Conservation (phyloP, 2,797 vertebrate genomes). For the Melanotaenia trifasciata region DNA sequence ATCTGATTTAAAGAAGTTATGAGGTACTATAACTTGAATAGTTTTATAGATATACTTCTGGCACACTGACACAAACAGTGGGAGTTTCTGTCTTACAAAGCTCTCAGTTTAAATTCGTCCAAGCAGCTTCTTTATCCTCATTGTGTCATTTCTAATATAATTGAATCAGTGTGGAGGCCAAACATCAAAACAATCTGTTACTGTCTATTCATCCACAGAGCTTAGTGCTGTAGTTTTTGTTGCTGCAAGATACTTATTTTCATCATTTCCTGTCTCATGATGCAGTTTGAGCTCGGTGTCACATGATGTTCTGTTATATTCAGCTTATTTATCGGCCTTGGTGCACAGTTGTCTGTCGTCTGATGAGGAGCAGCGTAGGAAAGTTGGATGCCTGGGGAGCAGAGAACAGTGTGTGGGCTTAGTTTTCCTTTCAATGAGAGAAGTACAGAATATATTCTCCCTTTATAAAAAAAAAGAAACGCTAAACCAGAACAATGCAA, state of each 20-base stretch:
- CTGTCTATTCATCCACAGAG: neutral
- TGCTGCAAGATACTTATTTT: slow-evolving; percentile 11
- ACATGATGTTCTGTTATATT: slow-evolving; percentile 38
- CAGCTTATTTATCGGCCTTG: slow-evolving; percentile 32
- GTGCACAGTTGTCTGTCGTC: slow-evolving; percentile 30
- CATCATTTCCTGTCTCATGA: slow-evolving; percentile 35
- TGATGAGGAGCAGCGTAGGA: slow-evolving; percentile 32
- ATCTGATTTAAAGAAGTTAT: slow-evolving; percentile 14
- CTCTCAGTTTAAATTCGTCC: slow-evolving; percentile 49
- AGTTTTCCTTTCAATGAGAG: slow-evolving; percentile 31
- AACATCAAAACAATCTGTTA: slow-evolving; percentile 34
- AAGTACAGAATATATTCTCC: slow-evolving; percentile 22
- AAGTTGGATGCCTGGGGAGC: slow-evolving; percentile 22
- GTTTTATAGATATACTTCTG: slow-evolving; percentile 29
- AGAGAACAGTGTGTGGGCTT: slow-evolving; percentile 25
- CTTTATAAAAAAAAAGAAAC: slow-evolving; percentile 22
- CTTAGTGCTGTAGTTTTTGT: neutral
- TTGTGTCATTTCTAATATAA: slow-evolving; percentile 65
- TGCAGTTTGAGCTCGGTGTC: slow-evolving; percentile 38
- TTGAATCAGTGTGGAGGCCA: slow-evolving; percentile 34
- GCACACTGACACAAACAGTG: slow-evolving; percentile 27
- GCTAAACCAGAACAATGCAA: slow-evolving; percentile 47
- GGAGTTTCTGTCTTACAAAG: slow-evolving; percentile 32
- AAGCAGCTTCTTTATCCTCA: slow-evolving; percentile 59
- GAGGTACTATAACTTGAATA: slow-evolving; percentile 3